Percentiles rank a stretch among this genome's conserved stretches.
phyloP scores from a whole-genome alignment of 64 coral and sea anemone genomes.

The Exaiptasia diaphana region DNA sequence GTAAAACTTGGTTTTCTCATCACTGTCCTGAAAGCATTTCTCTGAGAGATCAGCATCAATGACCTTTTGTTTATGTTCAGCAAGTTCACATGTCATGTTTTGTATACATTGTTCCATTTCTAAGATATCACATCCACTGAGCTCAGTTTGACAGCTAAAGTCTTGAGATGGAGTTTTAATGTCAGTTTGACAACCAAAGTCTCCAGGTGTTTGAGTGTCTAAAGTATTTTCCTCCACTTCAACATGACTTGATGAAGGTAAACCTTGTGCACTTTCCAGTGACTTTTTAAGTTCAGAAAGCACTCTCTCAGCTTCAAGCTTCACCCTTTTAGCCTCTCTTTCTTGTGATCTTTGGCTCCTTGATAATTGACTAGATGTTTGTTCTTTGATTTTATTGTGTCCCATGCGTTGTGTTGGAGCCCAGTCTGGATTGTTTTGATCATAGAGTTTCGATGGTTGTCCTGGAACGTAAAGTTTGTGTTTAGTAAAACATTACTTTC shows the following conservation, averaged over 20 bases:
- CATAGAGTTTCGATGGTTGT: not conserved
- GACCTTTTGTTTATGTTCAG: not conserved
- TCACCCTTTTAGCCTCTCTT: not conserved
- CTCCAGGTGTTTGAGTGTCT: not conserved
- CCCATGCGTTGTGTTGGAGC: not conserved
- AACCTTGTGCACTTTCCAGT: not conserved
- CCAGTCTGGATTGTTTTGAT: not conserved
- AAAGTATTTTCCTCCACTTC: not conserved
- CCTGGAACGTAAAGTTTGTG: not conserved
- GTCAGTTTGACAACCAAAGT: conserved; percentile 13
- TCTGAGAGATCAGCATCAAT: not conserved
- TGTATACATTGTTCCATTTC: not conserved
- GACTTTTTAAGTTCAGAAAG: not conserved
- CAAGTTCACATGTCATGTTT: not conserved
- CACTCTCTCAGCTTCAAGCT: not conserved
- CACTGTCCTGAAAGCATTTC: not conserved
- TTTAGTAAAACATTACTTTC: not conserved
- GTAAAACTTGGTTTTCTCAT: conserved; percentile 27
- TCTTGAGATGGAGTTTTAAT: not conserved
- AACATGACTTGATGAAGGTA: not conserved
- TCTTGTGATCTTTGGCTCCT: not conserved
- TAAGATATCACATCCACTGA: not conserved
- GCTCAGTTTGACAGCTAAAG: not conserved
- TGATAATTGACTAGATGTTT: not conserved
- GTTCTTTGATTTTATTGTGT: not conserved